Evolutionary conservation across 1,140 invertebrate genomes (phyloP), one percentile per base, ranked within the genome.

Genomic region (Aricia agestis): DNA sequence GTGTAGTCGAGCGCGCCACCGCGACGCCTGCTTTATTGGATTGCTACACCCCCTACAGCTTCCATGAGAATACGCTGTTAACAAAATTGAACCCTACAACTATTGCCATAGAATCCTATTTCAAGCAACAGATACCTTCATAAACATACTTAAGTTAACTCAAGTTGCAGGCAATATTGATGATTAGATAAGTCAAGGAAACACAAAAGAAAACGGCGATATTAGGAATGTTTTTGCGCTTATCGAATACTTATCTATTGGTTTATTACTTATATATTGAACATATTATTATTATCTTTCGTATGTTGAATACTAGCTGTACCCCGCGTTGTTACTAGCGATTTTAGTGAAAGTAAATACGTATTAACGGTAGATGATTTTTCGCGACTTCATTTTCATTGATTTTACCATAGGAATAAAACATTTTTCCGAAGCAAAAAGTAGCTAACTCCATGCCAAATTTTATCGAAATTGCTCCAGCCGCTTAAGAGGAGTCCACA

Each of bases 21-120:
- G 17, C 36, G 68, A 61, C 68, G 68, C 68, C 68, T 61, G 31
- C 32, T 63, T 69, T 69, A 69, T 69, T 69, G 68, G 19, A 69
- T 69, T 69, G 68, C 68, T 63, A 59, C 68, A 59, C 61, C 61
- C 59, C 68, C 32, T 61, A 65, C 59, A 42, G 59, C 42, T 61
- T 58, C 36, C 11, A 32, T 32, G 61, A 15, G 18, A 9, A 7
- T 25, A 10, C 15, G 2, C 41, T 32, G 1, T 6, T 36, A 36
- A 7, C 58, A 11, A 42, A 69, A 69, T 61, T 61, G 32, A 61
- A 69, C 59, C 19, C 32, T 69, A 42, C 13, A 41, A 10, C 11
- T 1, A 61, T 9, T 11, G 0, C 0, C 0, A 63, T 36, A 61
- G 15, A 69, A 36, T 11, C 31, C 17, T 18, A 13, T 59, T 18